A percentile compares a stretch with the other conserved stretches of the same genome.
These are phyloP conservation scores for Athalia circularis DNA, from an alignment of 2,888 invertebrate species.

Conservation along the genomic window DNA sequence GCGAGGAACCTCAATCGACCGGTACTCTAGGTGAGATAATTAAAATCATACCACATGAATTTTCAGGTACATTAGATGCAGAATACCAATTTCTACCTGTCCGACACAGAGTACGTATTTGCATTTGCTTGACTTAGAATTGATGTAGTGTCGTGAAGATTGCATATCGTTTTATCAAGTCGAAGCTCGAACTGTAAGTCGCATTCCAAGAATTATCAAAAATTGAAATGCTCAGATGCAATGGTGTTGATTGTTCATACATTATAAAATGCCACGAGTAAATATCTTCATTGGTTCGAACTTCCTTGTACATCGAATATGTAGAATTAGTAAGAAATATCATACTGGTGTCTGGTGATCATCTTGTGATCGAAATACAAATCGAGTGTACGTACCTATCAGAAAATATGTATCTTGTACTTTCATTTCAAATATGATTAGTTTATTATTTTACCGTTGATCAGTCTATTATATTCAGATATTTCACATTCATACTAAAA, in stretches of 20 bases:
- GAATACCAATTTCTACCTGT: background rate
- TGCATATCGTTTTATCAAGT: constrained; percentile 13
- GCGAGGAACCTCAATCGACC: constrained; percentile 59
- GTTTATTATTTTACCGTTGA: constrained; percentile 10
- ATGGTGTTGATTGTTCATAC: background rate
- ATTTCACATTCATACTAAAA: constrained; percentile 36
- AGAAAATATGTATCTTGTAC: constrained; percentile 23
- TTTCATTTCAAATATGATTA: constrained; percentile 34
- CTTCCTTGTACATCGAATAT: background rate
- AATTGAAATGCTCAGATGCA: background rate
- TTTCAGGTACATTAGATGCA: constrained; percentile 39
- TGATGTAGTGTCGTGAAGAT: constrained; percentile 15
- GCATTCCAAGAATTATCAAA: background rate
- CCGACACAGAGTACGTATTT: constrained; percentile 21
- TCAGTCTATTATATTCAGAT: constrained; percentile 21
- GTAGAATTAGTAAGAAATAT: constrained; percentile 24
- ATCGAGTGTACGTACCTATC: constrained; percentile 28
- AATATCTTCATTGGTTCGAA: background rate
- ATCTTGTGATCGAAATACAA: constrained; percentile 41
- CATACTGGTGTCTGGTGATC: constrained; percentile 46
- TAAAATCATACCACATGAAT: constrained; percentile 34
- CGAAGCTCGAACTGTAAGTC: constrained; percentile 2
- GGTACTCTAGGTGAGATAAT: constrained; percentile 66
- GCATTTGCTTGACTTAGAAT: constrained; percentile 26
- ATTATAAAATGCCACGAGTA: no score